phyloP scores from a whole-genome alignment of 23 tunicate genomes.

The Oikopleura dioica region DNA sequence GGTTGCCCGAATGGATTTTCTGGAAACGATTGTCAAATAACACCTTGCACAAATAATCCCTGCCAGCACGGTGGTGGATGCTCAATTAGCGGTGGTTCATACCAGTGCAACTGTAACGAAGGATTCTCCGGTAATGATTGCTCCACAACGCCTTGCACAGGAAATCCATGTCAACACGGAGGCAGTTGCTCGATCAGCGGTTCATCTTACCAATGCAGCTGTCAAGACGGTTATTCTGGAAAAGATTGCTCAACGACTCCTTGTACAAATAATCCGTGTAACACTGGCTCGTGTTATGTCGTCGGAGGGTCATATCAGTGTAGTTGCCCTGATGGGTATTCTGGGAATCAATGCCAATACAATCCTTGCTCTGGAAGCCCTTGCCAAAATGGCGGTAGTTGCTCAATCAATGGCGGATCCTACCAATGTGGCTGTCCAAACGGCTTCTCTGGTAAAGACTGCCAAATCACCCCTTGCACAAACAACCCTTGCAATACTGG shows the following conservation, averaged over 20 bases:
- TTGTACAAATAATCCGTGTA: not conserved
- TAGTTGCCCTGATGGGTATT: constrained; percentile 27
- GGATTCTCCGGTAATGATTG: constrained; percentile 44
- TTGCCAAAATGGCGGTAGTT: not conserved
- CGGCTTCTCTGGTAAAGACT: constrained; percentile 35
- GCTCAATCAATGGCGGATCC: not conserved
- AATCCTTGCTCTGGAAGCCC: too few species aligned
- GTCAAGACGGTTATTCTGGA: constrained; percentile 35
- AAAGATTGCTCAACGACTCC: constrained; percentile 17
- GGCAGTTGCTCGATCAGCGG: not conserved
- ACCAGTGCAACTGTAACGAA: constrained; percentile 26
- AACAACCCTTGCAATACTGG: not conserved
- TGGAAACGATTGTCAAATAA: constrained; percentile 22
- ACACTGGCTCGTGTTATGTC: not conserved
- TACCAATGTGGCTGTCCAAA: constrained; percentile 30
- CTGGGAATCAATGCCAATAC: constrained; percentile 25
- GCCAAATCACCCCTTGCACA: constrained; percentile 10
- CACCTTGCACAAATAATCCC: not conserved
- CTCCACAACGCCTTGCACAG: not conserved
- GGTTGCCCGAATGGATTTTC: constrained; percentile 30
- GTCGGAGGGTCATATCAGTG: constrained; percentile 22
- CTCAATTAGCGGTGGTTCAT: constrained; percentile 1
- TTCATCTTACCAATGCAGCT: constrained; percentile 25
- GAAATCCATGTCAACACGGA: not conserved
- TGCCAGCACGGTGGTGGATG: not conserved